phyloP scores from a whole-genome alignment of 2,113 vertebrate species.

The Alethe castanea region DNA sequence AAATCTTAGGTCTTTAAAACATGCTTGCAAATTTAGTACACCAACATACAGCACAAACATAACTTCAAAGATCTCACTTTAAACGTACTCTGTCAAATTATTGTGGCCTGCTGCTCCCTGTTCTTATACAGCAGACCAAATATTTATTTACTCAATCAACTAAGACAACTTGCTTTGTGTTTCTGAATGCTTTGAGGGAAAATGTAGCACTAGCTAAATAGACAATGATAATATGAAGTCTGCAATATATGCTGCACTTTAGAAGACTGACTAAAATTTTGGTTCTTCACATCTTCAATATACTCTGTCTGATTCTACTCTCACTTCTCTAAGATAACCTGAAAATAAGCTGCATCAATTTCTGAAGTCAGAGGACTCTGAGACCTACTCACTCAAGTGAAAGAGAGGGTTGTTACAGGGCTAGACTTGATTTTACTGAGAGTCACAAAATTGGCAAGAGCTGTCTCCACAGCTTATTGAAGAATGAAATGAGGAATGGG shows the following conservation, averaged over 20 bases:
- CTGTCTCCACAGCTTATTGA: background rate
- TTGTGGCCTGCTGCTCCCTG: background rate
- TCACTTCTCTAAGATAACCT: background rate
- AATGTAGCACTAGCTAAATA: background rate
- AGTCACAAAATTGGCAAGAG: background rate
- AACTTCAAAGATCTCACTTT: background rate
- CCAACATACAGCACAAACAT: background rate
- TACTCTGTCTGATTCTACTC: background rate
- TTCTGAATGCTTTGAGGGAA: background rate
- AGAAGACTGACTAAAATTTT: background rate
- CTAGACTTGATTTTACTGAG: background rate
- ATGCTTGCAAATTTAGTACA: background rate
- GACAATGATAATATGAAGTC: background rate
- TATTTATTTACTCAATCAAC: background rate
- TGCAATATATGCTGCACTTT: background rate
- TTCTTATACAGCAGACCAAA: background rate
- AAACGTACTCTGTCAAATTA: background rate
- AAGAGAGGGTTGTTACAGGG: background rate
- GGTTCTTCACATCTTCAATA: background rate
- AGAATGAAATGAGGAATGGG: constrained; percentile 12
- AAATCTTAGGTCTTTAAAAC: background rate
- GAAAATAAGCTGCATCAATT: background rate
- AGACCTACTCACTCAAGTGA: background rate
- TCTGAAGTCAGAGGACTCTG: background rate
- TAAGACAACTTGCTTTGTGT: background rate